Conservation (phyloP, 2,113 vertebrate species). For the Gavialis gangeticus region DNA sequence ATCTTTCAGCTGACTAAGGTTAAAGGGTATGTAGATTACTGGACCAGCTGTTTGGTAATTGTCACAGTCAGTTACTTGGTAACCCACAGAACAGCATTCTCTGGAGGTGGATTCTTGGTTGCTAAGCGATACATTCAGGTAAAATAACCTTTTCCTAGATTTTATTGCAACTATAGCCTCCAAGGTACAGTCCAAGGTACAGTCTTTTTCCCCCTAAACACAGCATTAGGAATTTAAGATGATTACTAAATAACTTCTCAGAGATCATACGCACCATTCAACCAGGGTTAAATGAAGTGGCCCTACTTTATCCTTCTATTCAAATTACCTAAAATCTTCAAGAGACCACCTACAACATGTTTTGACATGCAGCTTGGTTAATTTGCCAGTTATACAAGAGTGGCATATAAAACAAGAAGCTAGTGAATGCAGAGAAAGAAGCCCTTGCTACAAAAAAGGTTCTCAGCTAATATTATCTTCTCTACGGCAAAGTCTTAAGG, state of each 20-base stretch:
- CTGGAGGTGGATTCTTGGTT: constrained; percentile 72
- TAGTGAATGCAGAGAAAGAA: not conserved
- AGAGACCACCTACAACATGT: not conserved
- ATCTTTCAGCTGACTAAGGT: constrained; percentile 69
- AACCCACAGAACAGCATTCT: constrained; percentile 68
- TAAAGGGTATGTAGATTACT: constrained; percentile 78
- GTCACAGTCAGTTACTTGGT: constrained; percentile 76
- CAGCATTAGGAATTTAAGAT: constrained; percentile 22
- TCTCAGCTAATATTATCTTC: not conserved
- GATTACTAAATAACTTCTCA: constrained; percentile 41
- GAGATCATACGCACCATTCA: not conserved
- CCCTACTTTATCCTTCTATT: not conserved
- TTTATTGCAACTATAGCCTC: constrained; percentile 46
- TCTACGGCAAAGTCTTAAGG: not conserved
- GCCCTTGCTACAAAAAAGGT: not conserved
- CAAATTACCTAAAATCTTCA: not conserved
- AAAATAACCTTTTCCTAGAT: constrained; percentile 68
- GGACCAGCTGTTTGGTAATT: constrained; percentile 79
- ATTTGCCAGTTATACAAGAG: not conserved
- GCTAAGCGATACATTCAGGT: constrained; percentile 81
- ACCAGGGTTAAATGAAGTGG: not conserved
- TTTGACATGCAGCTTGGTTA: rapidly evolving
- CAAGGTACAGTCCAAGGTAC: not conserved
- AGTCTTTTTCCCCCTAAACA: not conserved
- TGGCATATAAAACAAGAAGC: not conserved